phyloP scores from a whole-genome alignment of 1,140 invertebrate species.

The Leptoteleia sp. region DNA sequence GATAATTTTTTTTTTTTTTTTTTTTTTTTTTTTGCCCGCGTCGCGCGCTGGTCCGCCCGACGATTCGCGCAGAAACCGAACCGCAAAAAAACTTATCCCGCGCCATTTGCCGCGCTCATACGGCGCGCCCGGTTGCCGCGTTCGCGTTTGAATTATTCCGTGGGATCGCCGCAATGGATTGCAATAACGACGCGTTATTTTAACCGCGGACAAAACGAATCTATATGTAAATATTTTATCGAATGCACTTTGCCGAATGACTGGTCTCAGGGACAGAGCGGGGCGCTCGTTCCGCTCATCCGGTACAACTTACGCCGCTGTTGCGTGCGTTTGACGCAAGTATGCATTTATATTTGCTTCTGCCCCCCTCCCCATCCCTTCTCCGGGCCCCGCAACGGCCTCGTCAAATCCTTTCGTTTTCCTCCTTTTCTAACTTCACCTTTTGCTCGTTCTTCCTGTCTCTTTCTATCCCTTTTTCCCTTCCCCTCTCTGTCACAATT shows the following conservation, averaged over 20 bases:
- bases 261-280: conserved; percentile 57
- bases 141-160: conserved; percentile 64
- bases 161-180: conserved; percentile 65
- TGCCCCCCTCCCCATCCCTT: not conserved
- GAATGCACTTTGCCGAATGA: conserved; percentile 60
- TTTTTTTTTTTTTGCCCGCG: no score
- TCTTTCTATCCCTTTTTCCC: no score
- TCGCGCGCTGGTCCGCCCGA: no score
- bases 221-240: conserved; percentile 74
- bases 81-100: conserved; percentile 68
- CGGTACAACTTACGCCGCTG: conserved; percentile 45
- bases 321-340: conserved; percentile 55
- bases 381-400: no score
- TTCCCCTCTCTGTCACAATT: no score
- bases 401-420: no score
- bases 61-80: conserved; percentile 36
- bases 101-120: conserved; percentile 62
- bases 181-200: conserved; percentile 69
- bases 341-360: conserved; percentile 53
- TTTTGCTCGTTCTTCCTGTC: no score
- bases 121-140: conserved; percentile 32
- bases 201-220: conserved; percentile 69
- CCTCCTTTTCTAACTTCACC: no score
- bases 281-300: conserved; percentile 42
- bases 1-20: no score